Percentiles rank a stretch among this genome's conserved stretches.
Evolutionary conservation across 2,113 vertebrate species (phyloP).

Genomic region (Buteo buteo): DNA sequence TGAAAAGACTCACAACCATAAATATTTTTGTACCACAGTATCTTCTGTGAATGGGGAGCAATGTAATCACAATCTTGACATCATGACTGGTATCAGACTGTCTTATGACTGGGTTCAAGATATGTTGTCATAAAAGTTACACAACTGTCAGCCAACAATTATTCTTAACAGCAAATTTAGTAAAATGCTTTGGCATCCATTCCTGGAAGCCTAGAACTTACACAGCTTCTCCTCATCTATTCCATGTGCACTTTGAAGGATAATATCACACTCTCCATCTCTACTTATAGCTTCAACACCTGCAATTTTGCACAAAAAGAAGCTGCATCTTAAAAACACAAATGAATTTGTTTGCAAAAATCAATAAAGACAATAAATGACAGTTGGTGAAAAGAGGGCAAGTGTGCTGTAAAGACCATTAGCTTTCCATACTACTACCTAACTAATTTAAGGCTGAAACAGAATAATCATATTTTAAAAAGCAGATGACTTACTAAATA

Average conservation of each 20-base stretch:
- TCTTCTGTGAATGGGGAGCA: not conserved
- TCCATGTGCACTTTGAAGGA: not conserved
- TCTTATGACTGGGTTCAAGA: not conserved
- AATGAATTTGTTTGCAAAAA: not conserved
- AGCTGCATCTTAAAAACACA: not conserved
- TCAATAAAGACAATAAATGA: not conserved
- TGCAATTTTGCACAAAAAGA: constrained; percentile 2
- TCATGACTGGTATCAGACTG: not conserved
- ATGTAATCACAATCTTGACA: not conserved
- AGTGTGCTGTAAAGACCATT: not conserved
- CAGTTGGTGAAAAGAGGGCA: not conserved
- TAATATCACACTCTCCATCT: not conserved
- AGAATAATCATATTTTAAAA: not conserved
- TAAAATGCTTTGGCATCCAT: not conserved
- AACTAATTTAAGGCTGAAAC: not conserved
- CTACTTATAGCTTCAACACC: not conserved
- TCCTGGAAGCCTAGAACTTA: not conserved
- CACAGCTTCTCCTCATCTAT: not conserved
- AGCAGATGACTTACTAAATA: not conserved
- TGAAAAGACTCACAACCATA: not conserved
- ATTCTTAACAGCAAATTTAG: not conserved
- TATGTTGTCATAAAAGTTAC: not conserved
- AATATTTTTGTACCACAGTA: not conserved
- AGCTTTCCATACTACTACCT: not conserved
- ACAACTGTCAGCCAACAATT: not conserved